Base-by-base conservation (phyloP, 2,888 invertebrate genomes). In the Cremastinae sp. region DNA sequence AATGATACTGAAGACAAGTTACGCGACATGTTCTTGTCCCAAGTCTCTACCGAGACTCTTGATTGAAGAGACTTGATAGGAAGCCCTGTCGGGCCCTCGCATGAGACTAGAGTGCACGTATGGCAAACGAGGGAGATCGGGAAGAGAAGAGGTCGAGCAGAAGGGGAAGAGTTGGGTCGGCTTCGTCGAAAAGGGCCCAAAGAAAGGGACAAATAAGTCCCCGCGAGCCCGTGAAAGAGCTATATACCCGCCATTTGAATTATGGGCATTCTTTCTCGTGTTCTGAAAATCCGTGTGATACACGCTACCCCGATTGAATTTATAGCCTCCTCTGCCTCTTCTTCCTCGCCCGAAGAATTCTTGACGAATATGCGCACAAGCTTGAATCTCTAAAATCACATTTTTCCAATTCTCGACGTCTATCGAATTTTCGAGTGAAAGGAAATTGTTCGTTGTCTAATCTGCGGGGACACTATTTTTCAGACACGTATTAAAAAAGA, bases 1-100 rank as follows among this genome's bases (percentile, higher is more conserved):
- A n/a, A n/a, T n/a, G n/a, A n/a, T n/a, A n/a, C n/a, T n/a, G n/a
- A n/a, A n/a, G n/a, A n/a, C n/a, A n/a, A n/a, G n/a, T n/a, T n/a
- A n/a, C n/a, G n/a, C n/a, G n/a, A n/a, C n/a, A n/a, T n/a, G n/a
- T n/a, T n/a, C n/a, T n/a, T n/a, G n/a, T n/a, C n/a, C n/a, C n/a
- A n/a, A n/a, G n/a, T n/a, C n/a, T n/a, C n/a, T n/a, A n/a, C 58
- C 64, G 69, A 80, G 82, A 83, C 83, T 84, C 83, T 82, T 83
- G 80, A 80, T 83, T 81, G 79, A 81, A 79, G 80, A 77, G 61
- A 66, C 75, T 71, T 75, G 75, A 75, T 75, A 71, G 66, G 73
- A 16, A 53, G 53, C 59, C 72, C 78, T 78, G 79, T 78, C 78
- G 75, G 76, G 74, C 65, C 56, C 70, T 51, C n/a, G n/a, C n/a